Base-by-base conservation (phyloP, 2,888 invertebrate species). In the Platycheirus albimanus region DNA sequence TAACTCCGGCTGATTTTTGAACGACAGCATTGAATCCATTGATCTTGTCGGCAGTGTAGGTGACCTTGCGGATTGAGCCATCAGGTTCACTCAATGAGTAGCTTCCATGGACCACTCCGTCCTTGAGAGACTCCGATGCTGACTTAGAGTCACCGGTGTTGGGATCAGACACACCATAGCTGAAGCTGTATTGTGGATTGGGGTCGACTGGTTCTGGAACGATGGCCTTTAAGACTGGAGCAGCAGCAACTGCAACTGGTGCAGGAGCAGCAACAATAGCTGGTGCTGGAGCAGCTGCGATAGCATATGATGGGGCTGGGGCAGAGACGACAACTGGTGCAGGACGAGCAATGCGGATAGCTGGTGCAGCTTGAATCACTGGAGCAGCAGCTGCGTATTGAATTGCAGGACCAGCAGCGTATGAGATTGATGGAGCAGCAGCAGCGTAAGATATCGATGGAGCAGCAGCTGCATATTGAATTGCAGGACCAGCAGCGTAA, bases 21-120 rank as follows among this genome's bases (percentile, higher is more conserved):
- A 94, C 94, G n/a, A 94, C 92, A 10, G 94, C 94, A 89, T 94
- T 94, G 91, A 94, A 94, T 3, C 94, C 94, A 86, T 94, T 93
- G 75, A 92, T 91, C n/a, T 94, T 93, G 87, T 94, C 94, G 6
- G 94, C 94, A 8, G 93, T 93, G 89, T 94, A 94, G 86, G 94
- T 93, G 3, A 94, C 94, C 81, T 92, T 91, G 52, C 92, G 92
- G 64, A 93, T 91, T 0, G 93, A 92, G 85, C 94, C 94, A 87
- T 94, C 94, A 0, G 94, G 93, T 86, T 94, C 94, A 1, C 93
- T 91, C 4, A 94, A 88, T 1, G 93, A 93, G 89, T 94, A 94
- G 77, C 91, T 93, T 5, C 94, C 94, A 86, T 94, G 94, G 10
- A 94, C 94, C 2, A 94, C 93, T 86, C 94, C 94, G 3, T 94